Base-by-base conservation (phyloP, 1,140 invertebrate species). In the Streblospio benedicti region DNA sequence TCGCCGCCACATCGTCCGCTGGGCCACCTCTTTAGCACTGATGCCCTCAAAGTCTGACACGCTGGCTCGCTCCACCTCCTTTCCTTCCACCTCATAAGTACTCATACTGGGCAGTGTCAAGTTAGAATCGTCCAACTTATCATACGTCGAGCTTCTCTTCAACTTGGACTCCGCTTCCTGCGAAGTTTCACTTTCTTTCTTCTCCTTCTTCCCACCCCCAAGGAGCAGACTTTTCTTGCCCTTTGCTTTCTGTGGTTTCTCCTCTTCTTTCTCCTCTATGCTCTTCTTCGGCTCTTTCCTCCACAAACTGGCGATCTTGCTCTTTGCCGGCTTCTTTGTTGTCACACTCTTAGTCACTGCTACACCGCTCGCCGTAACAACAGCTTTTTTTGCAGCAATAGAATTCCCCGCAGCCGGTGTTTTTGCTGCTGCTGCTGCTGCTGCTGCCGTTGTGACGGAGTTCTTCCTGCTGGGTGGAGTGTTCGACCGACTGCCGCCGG, bases 281-380 rank as follows among this genome's bases (percentile, higher is more conserved):
- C 9, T 9, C 16, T 43, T 56, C 38, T 56, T 1, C 87, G 32
- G 30, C 16, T 71, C 86, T 67, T 84, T 86, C 66, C 90, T 93
- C 90, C 90, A 93, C 14, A 94, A 79, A 69, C 83, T 88, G 0
- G 90, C 88, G 41, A 93, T 91, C 72, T 90, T 91, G 73, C 90
- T 92, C 1, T 87, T 85, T 1, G 89, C 85, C 62, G 88, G 86
- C 68, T 86, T 74, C 14, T 84, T 79, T 3, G 65, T 65, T 1
- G 45, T 38, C 25, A 50, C 57, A 44, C 57, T 47, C n/a, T 18
- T 23, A 53, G 6, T 25, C 18, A 28, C 45, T 47, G n/a, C 35
- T 38, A 38, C 35, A 9, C 9, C n/a, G 35, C 9, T n/a, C n/a
- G 35, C 9, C n/a, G 9, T 38, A 38, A n/a, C 9, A 9, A n/a